Evolutionary conservation across 2,797 vertebrate genomes (phyloP).

Genomic region (Rhadinocentrus ornatus): DNA sequence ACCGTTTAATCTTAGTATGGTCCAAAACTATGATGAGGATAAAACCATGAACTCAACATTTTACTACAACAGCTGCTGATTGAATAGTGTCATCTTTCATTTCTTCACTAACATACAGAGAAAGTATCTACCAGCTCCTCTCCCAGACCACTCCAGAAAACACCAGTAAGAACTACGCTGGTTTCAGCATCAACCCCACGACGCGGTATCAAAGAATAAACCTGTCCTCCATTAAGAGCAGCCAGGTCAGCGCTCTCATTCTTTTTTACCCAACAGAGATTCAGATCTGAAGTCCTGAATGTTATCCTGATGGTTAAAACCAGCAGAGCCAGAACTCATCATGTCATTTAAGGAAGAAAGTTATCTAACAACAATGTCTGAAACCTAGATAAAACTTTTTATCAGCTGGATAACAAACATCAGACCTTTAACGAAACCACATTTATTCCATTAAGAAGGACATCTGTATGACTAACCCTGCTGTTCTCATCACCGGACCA

Average conservation of each 20-base stretch:
- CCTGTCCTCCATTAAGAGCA: constrained; percentile 83
- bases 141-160: constrained; percentile 95
- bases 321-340: too few relatives aligned
- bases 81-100: not conserved
- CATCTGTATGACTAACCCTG: not conserved
- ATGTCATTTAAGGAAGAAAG: too few relatives aligned
- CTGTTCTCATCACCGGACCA: constrained; percentile 41
- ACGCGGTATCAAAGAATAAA: constrained; percentile 92
- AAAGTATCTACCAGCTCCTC: constrained; percentile 91
- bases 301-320: too few relatives aligned
- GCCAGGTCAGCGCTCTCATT: constrained; percentile 83
- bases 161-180: constrained; percentile 88
- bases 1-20: not conserved
- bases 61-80: not conserved
- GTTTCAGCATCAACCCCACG: constrained; percentile 89
- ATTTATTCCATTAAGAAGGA: too few relatives aligned
- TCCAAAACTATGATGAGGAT: too few relatives aligned
- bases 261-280: constrained; percentile 35
- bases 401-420: too few relatives aligned
- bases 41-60: too few relatives aligned
- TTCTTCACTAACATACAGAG: constrained; percentile 75
- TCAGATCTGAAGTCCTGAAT: not conserved
- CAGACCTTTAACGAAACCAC: not conserved
- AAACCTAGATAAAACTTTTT: too few relatives aligned
- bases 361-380: too few relatives aligned